These are phyloP conservation scores for Glyphotaelius pellucidus DNA, from an alignment of 2,888 invertebrate species.

Conservation along the genomic window DNA sequence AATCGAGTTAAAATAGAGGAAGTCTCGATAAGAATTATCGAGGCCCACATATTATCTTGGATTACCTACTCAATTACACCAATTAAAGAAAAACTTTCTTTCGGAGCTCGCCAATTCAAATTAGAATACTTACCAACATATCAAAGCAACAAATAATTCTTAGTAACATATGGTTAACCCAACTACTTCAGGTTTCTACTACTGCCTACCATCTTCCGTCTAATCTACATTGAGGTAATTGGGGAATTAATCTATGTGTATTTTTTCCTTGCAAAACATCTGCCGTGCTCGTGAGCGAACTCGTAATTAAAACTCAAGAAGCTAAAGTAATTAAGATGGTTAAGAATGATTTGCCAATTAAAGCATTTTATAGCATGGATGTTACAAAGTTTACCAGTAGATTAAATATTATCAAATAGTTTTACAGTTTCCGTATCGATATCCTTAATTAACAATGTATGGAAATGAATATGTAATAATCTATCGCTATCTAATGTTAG, in stretches of 20 bases:
- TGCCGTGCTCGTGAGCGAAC: neutral
- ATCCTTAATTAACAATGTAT: neutral
- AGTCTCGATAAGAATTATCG: neutral
- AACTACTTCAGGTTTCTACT: neutral
- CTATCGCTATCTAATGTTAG: too few species aligned
- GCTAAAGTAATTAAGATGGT: neutral
- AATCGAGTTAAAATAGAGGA: neutral
- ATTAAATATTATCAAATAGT: neutral
- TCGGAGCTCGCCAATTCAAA: neutral
- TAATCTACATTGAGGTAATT: neutral
- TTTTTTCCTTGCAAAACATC: neutral
- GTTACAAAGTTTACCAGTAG: neutral
- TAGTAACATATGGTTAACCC: neutral
- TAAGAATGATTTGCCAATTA: neutral
- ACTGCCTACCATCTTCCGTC: neutral
- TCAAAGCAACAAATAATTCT: neutral
- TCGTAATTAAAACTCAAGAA: slow-evolving; percentile 12
- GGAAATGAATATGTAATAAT: neutral
- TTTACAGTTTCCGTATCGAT: neutral
- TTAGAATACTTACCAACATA: neutral
- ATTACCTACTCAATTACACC: neutral
- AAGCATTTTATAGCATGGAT: neutral
- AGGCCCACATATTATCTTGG: neutral
- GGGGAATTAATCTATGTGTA: neutral
- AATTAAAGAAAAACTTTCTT: neutral